Evolutionary conservation across 2,888 invertebrate genomes (phyloP).

Genomic region (Lagria hirta): DNA sequence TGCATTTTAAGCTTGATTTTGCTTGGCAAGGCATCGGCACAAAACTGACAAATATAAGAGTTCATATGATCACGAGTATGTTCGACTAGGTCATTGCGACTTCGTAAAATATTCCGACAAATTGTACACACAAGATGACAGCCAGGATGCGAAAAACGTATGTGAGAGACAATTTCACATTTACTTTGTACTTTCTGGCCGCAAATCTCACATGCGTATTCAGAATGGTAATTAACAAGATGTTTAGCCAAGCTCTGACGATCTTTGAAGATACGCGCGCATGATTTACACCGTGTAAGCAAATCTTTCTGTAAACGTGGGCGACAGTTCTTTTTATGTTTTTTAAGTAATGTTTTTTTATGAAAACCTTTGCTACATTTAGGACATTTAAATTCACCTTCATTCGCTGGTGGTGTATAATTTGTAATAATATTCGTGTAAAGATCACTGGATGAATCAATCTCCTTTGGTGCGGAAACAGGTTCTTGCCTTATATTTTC

Average conservation of each 20-base stretch:
- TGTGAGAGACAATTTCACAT: conserved; percentile 61
- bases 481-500: conserved; percentile 14
- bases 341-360: conserved; percentile 58
- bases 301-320: conserved; percentile 56
- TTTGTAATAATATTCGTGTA: conserved; percentile 54
- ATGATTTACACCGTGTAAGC: conserved; percentile 60
- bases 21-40: conserved; percentile 60
- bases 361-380: conserved; percentile 61
- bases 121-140: conserved; percentile 58
- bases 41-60: conserved; percentile 61
- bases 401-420: conserved; percentile 53
- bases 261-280: conserved; percentile 60
- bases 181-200: conserved; percentile 59
- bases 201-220: conserved; percentile 59
- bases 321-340: conserved; percentile 61
- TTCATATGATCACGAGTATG: conserved; percentile 59
- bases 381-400: conserved; percentile 57
- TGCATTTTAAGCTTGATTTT: conserved; percentile 63
- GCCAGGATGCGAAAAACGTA: conserved; percentile 58
- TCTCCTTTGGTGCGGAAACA: conserved; percentile 47
- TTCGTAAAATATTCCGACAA: conserved; percentile 59
- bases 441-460: conserved; percentile 50
- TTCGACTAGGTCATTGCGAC: conserved; percentile 56
- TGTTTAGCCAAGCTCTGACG: conserved; percentile 59
- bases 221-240: conserved; percentile 59